phyloP scores from a whole-genome alignment of 2,888 invertebrate genomes.

The Adineta ricciae region DNA sequence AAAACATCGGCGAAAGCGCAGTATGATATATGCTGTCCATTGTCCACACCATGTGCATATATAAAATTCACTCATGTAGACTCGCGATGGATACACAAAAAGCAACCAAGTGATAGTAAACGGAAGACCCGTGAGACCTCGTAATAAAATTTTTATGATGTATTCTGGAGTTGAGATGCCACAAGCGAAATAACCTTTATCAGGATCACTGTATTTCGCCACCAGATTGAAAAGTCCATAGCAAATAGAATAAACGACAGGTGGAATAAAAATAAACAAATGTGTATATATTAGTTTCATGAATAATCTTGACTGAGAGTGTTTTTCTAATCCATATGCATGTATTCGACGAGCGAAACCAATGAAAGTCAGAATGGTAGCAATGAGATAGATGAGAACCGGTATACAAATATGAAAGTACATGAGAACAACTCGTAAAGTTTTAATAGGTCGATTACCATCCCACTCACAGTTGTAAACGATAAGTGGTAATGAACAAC shows the following conservation, averaged over 20 bases:
- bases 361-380: not conserved
- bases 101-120: not conserved
- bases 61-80: no score
- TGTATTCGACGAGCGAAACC: not conserved
- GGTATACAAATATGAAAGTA: not conserved
- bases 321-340: not conserved
- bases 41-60: no score
- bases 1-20: no score
- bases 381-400: not conserved
- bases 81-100: no score
- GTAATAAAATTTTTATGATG: not conserved
- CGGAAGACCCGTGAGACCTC: not conserved
- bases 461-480: not conserved
- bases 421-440: not conserved
- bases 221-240: not conserved
- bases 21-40: no score
- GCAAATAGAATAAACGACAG: not conserved
- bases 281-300: not conserved
- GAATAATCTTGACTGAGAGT: no score
- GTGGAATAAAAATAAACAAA: not conserved
- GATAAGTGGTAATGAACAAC: not conserved
- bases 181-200: not conserved
- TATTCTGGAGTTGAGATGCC: not conserved
- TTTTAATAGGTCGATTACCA: not conserved
- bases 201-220: rapidly evolving